phyloP scores from a whole-genome alignment of 2,888 invertebrate genomes.

The Aromia moschata region DNA sequence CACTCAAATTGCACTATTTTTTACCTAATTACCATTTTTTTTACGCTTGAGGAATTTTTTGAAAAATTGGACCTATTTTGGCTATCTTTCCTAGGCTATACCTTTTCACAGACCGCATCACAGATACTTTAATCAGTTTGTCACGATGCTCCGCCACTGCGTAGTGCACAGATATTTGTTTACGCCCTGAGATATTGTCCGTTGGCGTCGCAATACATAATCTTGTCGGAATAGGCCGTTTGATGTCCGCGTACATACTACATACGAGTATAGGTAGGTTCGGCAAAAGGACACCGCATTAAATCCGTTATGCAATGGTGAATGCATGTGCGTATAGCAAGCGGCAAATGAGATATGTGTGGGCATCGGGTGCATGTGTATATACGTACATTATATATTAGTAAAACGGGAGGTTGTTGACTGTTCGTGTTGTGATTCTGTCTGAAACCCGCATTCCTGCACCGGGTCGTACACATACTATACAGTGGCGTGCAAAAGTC shows the following conservation, averaged over 20 bases:
- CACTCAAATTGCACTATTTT: no score
- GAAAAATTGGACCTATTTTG: no score
- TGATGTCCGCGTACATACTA: constrained; percentile 14
- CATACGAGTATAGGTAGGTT: no score
- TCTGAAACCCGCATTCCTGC: constrained; percentile 56
- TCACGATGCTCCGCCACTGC: no score
- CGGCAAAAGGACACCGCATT: constrained; percentile 8
- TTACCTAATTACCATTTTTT: no score
- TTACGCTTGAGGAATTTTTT: no score
- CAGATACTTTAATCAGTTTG: no score
- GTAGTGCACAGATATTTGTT: no score
- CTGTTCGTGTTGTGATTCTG: constrained; percentile 57
- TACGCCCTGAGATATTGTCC: constrained; percentile 11
- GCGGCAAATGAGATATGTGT: constrained; percentile 17
- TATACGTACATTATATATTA: no score
- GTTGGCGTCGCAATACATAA: neutral
- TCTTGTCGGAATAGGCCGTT: constrained; percentile 7
- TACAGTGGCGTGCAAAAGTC: no score
- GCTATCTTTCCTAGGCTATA: no score
- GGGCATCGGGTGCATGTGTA: constrained; percentile 18
- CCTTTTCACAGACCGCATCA: no score
- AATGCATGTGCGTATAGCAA: constrained; percentile 12
- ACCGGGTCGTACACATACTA: constrained; percentile 49
- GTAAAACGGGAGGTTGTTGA: constrained; percentile 54
- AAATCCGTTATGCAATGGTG: constrained; percentile 16